Base-by-base conservation (phyloP, 2,888 invertebrate species). In the Rhingia campestris region DNA sequence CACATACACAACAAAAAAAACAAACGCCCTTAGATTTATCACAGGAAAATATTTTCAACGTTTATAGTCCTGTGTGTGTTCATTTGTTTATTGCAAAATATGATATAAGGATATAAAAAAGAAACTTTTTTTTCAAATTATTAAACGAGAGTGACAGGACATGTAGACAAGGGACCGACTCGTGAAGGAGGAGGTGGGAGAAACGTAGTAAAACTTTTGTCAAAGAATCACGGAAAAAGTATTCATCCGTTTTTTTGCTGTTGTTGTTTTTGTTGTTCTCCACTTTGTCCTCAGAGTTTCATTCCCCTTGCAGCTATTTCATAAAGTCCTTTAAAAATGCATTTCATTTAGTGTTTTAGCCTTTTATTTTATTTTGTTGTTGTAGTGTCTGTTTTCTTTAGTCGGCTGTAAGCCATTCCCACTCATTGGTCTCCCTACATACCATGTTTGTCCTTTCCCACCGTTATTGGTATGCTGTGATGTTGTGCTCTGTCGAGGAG, bases 231-330 rank as follows among this genome's bases (percentile, higher is more conserved):
- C 41, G 6, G 41, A 32, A 43, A 66, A 66, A 66, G 49, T 32
- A 49, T 30, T 30, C 30, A 10, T 35, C 35, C 3, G 33, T 45
- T 33, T 12, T 22, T 10, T 51, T 22, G 35, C 43, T n/a, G 45
- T 49, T 49, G 6, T 14, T 64, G 54, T 22, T 47, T 73, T 22
- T 47, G 22, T 22, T 47, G 37, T 58, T 49, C 12, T 43, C 12
- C 35, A 51, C n/a, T 49, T 45, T 51, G 63, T 45, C 10, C 53
- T 33, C 56, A 37, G 45, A 12, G 45, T 64, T 66, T 45, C 47
- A 37, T 58, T 53, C 69, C 10, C 51, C 77, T 82, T 47, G 10
- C 37, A 82, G 81, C 77, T 53, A 64, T 76, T 81, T 81, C 66
- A 12, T 22, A 32, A 75, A 64, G 33, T 53, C 12, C 41, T 66